Percentiles rank a stretch among this genome's conserved stretches.
Evolutionary conservation across 2,113 vertebrate species (phyloP).

Genomic region (Heterotilapia buettikoferi): DNA sequence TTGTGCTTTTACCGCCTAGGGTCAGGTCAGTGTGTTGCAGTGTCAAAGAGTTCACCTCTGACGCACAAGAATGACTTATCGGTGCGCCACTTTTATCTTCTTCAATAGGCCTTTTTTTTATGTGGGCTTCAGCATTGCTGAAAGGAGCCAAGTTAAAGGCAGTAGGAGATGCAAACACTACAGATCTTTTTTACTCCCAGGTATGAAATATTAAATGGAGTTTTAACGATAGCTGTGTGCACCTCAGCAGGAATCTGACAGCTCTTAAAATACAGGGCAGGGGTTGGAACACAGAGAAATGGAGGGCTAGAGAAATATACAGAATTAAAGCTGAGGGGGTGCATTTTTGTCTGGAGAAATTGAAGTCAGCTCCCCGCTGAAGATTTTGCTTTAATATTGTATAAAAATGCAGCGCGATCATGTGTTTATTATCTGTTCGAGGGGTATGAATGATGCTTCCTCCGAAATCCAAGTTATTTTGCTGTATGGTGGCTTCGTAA

Average conservation of each 20-base stretch:
- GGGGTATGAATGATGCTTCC: neutral
- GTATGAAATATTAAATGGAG: slow-evolving; percentile 38
- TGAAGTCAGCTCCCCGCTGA: neutral
- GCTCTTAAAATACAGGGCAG: slow-evolving; percentile 30
- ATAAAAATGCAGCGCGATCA: neutral
- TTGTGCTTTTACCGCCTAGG: neutral
- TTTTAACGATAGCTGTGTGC: slow-evolving; percentile 23
- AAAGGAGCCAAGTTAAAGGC: slow-evolving; percentile 3
- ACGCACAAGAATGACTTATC: neutral
- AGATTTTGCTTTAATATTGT: neutral
- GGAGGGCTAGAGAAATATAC: neutral
- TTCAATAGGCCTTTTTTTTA: neutral
- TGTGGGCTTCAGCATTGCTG: neutral
- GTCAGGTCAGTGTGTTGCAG: slow-evolving; percentile 4
- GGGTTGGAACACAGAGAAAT: slow-evolving; percentile 15
- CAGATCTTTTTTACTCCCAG: slow-evolving; percentile 3
- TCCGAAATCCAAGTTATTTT: neutral
- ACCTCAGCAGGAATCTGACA: slow-evolving; percentile 35
- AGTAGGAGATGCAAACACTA: neutral
- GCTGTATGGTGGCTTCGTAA: neutral
- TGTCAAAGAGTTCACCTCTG: neutral
- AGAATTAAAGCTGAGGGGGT: neutral
- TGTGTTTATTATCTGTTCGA: neutral
- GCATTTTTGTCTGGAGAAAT: neutral
- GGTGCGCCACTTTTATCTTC: slow-evolving; percentile 23